phyloP scores from a whole-genome alignment of 2,888 invertebrate species.

The Clostera curtula region DNA sequence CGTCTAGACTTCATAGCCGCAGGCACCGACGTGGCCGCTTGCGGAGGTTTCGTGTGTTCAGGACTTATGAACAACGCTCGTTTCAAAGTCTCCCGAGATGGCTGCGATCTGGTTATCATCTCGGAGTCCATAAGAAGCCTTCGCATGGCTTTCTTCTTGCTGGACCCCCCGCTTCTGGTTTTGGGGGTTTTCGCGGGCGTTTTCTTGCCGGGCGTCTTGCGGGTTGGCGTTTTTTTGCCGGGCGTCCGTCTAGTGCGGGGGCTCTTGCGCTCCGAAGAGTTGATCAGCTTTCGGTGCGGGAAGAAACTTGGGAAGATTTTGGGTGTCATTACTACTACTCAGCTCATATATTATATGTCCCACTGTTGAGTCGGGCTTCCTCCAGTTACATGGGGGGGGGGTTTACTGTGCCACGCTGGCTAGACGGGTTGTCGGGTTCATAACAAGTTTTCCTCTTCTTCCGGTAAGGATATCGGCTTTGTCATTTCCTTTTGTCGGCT shows the following conservation, averaged over 20 bases:
- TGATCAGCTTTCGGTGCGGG: conserved; percentile 66
- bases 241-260: conserved; percentile 69
- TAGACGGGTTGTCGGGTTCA: no score
- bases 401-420: no score
- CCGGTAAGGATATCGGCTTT: no score
- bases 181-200: conserved; percentile 74
- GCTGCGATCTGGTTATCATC: conserved; percentile 43
- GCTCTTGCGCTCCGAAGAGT: conserved; percentile 56
- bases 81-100: conserved; percentile 74
- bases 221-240: conserved; percentile 53
- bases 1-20: conserved; percentile 77
- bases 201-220: conserved; percentile 66
- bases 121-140: conserved; percentile 60
- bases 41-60: conserved; percentile 52
- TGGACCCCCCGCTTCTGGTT: conserved; percentile 76
- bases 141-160: conserved; percentile 74
- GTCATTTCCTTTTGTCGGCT: no score
- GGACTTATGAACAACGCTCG: conserved; percentile 86
- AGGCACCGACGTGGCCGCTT: conserved; percentile 47
- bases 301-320: conserved; percentile 54
- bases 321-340: no score
- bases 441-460: no score
- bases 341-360: no score
- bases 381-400: no score
- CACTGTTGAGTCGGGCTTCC: no score